Conservation (phyloP, 2,888 invertebrate species). For the Acrobasis consociella region DNA sequence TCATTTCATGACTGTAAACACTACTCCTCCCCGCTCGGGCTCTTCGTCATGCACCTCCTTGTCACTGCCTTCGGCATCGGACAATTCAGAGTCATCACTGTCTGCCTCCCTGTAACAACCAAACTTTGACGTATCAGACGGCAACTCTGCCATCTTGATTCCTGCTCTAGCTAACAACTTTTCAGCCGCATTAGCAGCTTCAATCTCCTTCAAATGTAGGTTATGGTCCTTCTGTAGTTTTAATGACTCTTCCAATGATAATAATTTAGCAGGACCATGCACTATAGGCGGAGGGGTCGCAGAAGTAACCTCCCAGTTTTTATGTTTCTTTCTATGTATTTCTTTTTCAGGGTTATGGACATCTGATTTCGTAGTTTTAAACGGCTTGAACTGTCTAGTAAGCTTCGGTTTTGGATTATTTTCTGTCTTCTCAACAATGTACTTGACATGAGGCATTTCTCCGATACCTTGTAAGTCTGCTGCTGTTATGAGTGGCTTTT, state of each 20-base stretch:
- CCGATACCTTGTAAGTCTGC: constrained; percentile 77
- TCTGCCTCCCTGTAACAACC: constrained; percentile 63
- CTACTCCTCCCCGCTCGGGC: constrained; percentile 79
- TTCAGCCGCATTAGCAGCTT: constrained; percentile 82
- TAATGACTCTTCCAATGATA: constrained; percentile 82
- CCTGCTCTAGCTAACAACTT: constrained; percentile 69
- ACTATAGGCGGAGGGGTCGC: constrained; percentile 84
- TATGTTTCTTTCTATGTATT: constrained; percentile 70
- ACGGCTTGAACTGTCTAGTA: constrained; percentile 79
- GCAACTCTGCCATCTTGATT: constrained; percentile 59
- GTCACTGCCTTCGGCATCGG: constrained; percentile 75
- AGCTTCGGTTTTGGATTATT: constrained; percentile 54
- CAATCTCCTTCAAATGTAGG: constrained; percentile 70
- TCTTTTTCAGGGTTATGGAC: constrained; percentile 82
- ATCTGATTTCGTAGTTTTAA: constrained; percentile 80
- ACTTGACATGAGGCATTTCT: constrained; percentile 75
- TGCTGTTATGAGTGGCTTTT: constrained; percentile 74
- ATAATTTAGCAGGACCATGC: constrained; percentile 77
- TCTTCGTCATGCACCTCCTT: constrained; percentile 83
- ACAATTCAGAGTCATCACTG: constrained; percentile 62
- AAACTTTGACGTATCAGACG: constrained; percentile 56
- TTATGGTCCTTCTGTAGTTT: constrained; percentile 79
- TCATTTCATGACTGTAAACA: constrained; percentile 76
- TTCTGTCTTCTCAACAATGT: constrained; percentile 79
- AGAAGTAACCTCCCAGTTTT: constrained; percentile 84